Evolutionary conservation across 1,140 invertebrate species (phyloP), one percentile per base, ranked within the genome.

Genomic region (Uloborus diversus): DNA sequence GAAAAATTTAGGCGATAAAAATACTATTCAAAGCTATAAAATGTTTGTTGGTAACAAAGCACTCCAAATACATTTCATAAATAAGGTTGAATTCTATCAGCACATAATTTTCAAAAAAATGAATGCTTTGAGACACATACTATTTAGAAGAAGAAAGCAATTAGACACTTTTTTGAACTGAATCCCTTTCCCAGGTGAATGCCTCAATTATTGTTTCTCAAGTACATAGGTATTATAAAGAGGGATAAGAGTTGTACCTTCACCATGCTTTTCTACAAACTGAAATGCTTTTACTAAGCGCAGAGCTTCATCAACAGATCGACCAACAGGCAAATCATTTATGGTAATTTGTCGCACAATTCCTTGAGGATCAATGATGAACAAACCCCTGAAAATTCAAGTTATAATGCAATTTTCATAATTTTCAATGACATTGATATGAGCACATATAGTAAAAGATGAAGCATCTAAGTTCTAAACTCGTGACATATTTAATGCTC

Each of bases 201-300:
- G n/a, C n/a, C n/a, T n/a, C n/a, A n/a, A n/a, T n/a, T n/a, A n/a
- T n/a, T n/a, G 30, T 59, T 25, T 27, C 7, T 59, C 9, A 28
- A 27, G 30, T 11, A 13, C 0, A 28, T 28, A 59, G 4, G 9
- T 59, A 20, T 1, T 11, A 59, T 20, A 20, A 53, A 30, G 33
- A 27, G 13, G 23, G 53, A 32, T 30, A 17, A 65, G 49, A 42
- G 13, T 32, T 9, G 32, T 71, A 80, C 79, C 94, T 91, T 98
- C 96, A 73, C 96, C 96, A 85, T 97, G 93, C 85, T 96, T 92
- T 81, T 98, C 96, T 57, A 94, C 91, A 89, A 95, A 97, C 85
- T 96, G 94, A 86, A 98, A 94, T 49, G 96, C 96, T 86, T 96
- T 94, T 28, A 98, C 91, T 13, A 98, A 87, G 79, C 96, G 89